Evolutionary conservation across 2,113 vertebrate species (phyloP).

Genomic region (Onychorhynchus coronatus): DNA sequence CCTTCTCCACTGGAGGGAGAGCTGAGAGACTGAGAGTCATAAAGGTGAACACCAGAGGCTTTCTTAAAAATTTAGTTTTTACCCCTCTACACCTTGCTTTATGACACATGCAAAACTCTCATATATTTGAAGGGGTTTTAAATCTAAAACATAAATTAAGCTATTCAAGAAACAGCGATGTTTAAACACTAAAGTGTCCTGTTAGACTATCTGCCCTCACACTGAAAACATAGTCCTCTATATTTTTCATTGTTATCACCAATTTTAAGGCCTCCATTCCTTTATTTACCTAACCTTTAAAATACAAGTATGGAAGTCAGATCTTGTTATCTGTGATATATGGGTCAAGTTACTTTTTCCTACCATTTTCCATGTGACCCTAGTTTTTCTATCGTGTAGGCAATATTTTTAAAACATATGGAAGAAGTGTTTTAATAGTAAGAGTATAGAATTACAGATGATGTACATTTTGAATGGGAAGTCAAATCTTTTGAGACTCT

Average conservation of each 20-base stretch:
- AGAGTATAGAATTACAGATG: not conserved
- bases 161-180: not conserved
- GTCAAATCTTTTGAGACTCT: not conserved
- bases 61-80: constrained; percentile 7
- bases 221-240: not conserved
- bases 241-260: not conserved
- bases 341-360: not conserved
- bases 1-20: not conserved
- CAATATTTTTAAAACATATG: not conserved
- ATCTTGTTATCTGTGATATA: not conserved
- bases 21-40: not conserved
- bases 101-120: not conserved
- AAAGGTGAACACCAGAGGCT: not conserved
- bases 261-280: not conserved
- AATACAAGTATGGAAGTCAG: not conserved
- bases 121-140: not conserved
- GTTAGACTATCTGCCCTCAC: not conserved
- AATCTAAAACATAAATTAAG: not conserved
- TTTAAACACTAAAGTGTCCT: not conserved
- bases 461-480: not conserved
- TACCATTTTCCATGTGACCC: not conserved
- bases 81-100: not conserved
- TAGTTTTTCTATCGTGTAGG: not conserved
- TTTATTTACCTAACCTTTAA: not conserved
- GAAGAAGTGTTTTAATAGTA: not conserved